Evolutionary conservation across 2,797 vertebrate genomes (phyloP), one percentile per base, ranked within the genome.

Genomic region (Apogon talboti): DNA sequence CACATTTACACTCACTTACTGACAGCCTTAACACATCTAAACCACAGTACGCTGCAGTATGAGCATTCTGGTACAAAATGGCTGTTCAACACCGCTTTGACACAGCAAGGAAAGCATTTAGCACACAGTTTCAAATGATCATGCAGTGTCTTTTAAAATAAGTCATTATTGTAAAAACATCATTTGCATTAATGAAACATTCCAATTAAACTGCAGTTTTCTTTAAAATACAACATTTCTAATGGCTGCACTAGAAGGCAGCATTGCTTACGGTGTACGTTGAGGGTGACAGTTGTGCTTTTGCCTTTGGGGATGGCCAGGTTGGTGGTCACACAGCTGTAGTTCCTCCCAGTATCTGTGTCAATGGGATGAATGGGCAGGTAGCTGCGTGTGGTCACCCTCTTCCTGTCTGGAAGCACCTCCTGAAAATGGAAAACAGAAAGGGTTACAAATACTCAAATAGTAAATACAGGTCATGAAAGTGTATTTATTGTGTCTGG

Each of bases 361-460:
- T 97, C 95, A 0, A 96, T 90, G 0, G 97, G 96, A 48, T 93
- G 92, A 82, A 98, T 93, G n/a, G 95, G 92, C 35, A 98, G 84
- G 49, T 85, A 95, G 87, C 97, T 98, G 0, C 91, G 84, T 0
- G 96, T 97, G 7, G 94, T 97, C 87, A 96, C 95, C n/a, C 96
- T 76, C 84, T 98, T 98, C 55, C 96, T 95, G 0, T 98, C 97
- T 0, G 92, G 69, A 66, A 98, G 85, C 77, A 97, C 84, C 57
- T 96, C 96, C 97, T 98, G 86, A 4, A 44, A 16, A 51, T 0
- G 49, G 24, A 33, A 44, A 10, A 57, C 33, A 38, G 11, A 41
- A 8, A 42, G 4, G 5, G n/a, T 24, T 30, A 4, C 8, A 4
- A 6, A n/a, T 11, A 43, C 35, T 7, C 3, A 1, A 56, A 9